These are phyloP conservation scores for Perodicticus potto DNA, from an alignment of 2,797 vertebrate species.

Conservation along the genomic window DNA sequence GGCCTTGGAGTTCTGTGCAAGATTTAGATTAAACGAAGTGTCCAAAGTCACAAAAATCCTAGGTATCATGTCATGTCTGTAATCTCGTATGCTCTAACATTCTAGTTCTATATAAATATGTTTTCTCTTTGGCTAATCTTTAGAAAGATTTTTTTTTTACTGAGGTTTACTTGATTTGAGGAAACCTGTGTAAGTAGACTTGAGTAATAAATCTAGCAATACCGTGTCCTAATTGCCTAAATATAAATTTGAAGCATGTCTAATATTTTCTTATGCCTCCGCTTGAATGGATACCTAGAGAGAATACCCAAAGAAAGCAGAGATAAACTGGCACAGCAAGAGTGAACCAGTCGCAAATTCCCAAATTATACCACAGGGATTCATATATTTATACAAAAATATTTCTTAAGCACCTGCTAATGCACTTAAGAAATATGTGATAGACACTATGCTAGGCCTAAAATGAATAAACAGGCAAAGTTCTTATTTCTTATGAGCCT, in stretches of 20 bases:
- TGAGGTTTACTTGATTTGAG: neutral
- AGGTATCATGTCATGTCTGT: neutral
- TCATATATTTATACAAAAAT: neutral
- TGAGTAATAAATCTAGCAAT: slow-evolving; percentile 58
- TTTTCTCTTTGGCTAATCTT: slow-evolving; percentile 21
- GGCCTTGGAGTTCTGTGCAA: neutral
- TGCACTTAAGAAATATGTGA: neutral
- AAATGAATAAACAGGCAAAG: neutral
- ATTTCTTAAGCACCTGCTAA: neutral
- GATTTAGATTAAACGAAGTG: neutral
- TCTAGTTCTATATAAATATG: neutral
- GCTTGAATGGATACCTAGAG: neutral
- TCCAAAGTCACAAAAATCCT: neutral
- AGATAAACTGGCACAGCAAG: neutral
- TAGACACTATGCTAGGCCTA: neutral
- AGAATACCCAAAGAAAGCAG: neutral
- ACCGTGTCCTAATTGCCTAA: neutral
- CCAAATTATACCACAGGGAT: neutral
- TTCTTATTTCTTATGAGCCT: neutral
- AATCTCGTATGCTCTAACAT: neutral
- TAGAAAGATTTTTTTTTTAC: neutral
- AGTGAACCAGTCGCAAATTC: neutral
- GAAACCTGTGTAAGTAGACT: slow-evolving; percentile 29
- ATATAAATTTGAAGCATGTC: neutral
- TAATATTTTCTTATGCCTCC: slow-evolving; percentile 32